phyloP scores from a whole-genome alignment of 1,140 invertebrate species.

The Bombus sibiricus region DNA sequence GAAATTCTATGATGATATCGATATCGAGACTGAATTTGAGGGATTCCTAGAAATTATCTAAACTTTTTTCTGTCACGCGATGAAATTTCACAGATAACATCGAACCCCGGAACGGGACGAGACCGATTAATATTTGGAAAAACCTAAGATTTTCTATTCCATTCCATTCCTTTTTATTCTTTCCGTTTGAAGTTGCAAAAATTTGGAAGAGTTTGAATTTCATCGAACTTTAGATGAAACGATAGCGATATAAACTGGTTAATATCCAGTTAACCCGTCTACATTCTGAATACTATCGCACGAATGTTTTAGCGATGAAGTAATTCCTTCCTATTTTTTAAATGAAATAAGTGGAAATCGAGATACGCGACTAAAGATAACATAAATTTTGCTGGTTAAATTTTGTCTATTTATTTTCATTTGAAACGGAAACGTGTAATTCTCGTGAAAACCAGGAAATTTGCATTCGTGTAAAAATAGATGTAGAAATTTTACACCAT shows the following conservation, averaged over 20 bases:
- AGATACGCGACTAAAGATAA: not conserved
- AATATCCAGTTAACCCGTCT: not conserved
- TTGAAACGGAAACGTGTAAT: not conserved
- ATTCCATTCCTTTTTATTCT: not conserved
- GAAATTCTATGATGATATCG: not conserved
- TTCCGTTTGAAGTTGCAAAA: not conserved
- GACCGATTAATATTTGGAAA: not conserved
- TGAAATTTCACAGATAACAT: not conserved
- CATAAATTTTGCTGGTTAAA: not conserved
- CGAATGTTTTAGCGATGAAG: not conserved
- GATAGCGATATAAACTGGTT: not conserved
- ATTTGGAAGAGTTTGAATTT: not conserved
- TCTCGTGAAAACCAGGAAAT: not conserved
- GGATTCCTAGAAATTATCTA: not conserved
- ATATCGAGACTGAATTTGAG: not conserved
- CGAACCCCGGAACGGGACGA: too few relatives aligned
- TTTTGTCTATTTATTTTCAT: not conserved
- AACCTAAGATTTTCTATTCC: not conserved
- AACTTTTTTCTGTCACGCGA: not conserved
- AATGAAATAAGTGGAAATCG: not conserved
- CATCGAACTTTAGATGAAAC: not conserved
- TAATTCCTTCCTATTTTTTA: not conserved
- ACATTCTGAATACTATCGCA: not conserved
- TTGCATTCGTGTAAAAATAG: not conserved
- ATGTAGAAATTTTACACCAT: not conserved